A percentile compares a stretch with the other conserved stretches of the same genome.
Conservation (phyloP, 2,797 vertebrate genomes). For the Acanthurus lineatus region DNA sequence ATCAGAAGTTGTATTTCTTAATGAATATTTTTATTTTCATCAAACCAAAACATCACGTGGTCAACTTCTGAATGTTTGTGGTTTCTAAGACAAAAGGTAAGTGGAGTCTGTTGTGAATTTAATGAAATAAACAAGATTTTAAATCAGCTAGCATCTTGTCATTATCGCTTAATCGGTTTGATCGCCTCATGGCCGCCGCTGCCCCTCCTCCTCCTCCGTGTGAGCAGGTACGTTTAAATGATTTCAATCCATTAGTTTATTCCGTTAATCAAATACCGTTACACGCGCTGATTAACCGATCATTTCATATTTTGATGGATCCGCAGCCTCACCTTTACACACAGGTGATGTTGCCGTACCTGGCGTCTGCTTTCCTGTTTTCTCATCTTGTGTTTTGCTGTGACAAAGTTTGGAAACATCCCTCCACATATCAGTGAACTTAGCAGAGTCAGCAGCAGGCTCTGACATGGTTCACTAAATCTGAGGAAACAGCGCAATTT, state of each 20-base stretch:
- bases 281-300: neutral
- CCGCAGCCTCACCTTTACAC: constrained; percentile 56
- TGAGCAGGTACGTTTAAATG: fast-evolving
- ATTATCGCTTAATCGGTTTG: neutral
- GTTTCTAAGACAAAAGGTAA: neutral
- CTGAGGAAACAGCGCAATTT: neutral
- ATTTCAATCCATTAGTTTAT: neutral
- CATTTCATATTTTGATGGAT: neutral
- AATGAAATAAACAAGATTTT: too few relatives aligned
- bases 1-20: neutral
- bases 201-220: neutral
- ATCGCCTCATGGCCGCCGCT: neutral
- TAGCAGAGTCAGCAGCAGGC: constrained; percentile 8
- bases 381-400: constrained; percentile 41
- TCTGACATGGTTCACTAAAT: constrained; percentile 59
- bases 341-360: neutral
- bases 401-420: constrained; percentile 39
- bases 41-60: neutral
- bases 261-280: neutral
- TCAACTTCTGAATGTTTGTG: fast-evolving
- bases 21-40: too few relatives aligned
- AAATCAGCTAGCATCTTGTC: neutral
- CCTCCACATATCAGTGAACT: constrained; percentile 58
- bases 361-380: constrained; percentile 31
- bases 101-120: too few relatives aligned